Percentiles rank a stretch among this genome's conserved stretches.
phyloP scores from a whole-genome alignment of 1,140 invertebrate genomes.

The Drosophila ananassae region DNA sequence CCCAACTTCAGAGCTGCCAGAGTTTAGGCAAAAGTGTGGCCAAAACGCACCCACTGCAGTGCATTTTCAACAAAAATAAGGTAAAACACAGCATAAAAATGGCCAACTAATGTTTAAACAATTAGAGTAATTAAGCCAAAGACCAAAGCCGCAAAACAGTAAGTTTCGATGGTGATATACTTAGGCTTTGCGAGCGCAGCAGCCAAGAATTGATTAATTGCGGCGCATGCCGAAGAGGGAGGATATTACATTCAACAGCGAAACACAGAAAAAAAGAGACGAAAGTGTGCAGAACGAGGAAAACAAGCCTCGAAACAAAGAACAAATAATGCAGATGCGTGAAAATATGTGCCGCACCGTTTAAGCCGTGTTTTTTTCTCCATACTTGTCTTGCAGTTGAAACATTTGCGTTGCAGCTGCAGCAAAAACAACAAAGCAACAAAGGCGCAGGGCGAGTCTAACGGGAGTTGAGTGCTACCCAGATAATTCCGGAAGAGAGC shows the following conservation, averaged over 20 bases:
- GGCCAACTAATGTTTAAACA: constrained; percentile 54
- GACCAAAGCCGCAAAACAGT: not conserved
- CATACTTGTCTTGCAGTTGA: constrained; percentile 58
- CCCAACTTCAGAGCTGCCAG: not conserved
- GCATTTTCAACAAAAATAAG: constrained; percentile 80
- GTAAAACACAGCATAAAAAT: constrained; percentile 65
- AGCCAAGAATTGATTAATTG: constrained; percentile 68
- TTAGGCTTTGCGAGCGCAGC: constrained; percentile 5
- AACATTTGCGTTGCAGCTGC: constrained; percentile 62
- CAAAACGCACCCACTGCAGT: constrained; percentile 48
- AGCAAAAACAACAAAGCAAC: constrained; percentile 17
- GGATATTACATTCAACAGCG: constrained; percentile 65
- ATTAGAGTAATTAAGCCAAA: constrained; percentile 38
- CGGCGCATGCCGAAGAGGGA: constrained; percentile 79
- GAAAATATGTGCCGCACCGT: constrained; percentile 22
- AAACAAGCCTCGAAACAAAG: constrained; percentile 66
- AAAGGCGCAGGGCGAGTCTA: constrained; percentile 45
- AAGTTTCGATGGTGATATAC: constrained; percentile 6
- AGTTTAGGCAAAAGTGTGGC: constrained; percentile 31
- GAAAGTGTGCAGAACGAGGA: constrained; percentile 35
- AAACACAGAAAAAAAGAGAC: constrained; percentile 41
- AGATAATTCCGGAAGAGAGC: constrained; percentile 8
- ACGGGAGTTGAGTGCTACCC: constrained; percentile 49
- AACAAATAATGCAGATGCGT: constrained; percentile 16
- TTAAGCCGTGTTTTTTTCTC: constrained; percentile 18